Evolutionary conservation across 2,888 invertebrate genomes (phyloP), one percentile per base, ranked within the genome.

Genomic region (Drosophila subsilvestris): DNA sequence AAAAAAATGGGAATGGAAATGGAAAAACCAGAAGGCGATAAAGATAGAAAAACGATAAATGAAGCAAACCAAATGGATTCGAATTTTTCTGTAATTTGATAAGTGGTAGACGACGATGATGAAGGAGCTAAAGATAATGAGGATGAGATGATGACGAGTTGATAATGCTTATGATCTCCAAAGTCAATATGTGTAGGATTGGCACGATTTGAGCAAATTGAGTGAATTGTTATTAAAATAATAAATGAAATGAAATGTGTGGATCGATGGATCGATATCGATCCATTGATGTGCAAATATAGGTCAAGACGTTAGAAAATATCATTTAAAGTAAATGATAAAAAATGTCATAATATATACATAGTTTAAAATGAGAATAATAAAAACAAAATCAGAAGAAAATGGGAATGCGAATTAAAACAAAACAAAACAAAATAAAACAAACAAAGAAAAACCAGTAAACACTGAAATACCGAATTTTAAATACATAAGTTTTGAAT

Each of bases 151-250:
- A 62, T 55, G 67, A 47, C 45, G 67, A 61, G 58, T 53, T 58
- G 73, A 73, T 72, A 59, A 81, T 76, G 78, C 78, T 85, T 78
- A 85, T 82, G 85, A 85, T 85, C 80, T 88, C 80, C 63, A 76
- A 86, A 74, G 85, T 88, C 85, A 86, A 86, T 87, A 79, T 73
- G 44, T 73, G 67, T 74, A 79, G 69, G 37, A 75, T 86, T 86
- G 88, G 60, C 84, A 79, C 69, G 80, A 86, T 86, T 87, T 76
- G 86, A 85, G 83, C 83, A 82, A 86, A 76, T 83, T 86, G 88
- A 86, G 83, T 88, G 85, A 86, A 86, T 86, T 86, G 85, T 84
- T 84, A 81, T 84, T 84, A 76, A 86, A 86, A 84, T 84, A 83
- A 74, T 85, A 85, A 81, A 86, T 81, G 84, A 68, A 80, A 62